phyloP scores from a whole-genome alignment of 35 echinoderm and acorn worm species.

The Anneissia japonica region DNA sequence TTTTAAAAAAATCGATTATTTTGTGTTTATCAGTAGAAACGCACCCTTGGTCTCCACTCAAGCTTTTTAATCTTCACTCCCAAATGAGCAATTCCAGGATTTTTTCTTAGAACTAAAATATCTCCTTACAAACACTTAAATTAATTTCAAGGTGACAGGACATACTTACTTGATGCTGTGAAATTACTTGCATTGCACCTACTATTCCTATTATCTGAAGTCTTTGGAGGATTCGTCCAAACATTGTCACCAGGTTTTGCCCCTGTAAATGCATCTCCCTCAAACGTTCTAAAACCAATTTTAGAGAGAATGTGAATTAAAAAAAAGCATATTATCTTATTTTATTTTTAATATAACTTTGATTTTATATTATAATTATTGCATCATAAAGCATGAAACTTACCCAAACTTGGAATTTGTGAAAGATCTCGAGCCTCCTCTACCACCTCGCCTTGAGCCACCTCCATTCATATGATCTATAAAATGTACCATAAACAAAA shows the following conservation, averaged over 20 bases:
- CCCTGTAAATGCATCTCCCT: conserved; percentile 70
- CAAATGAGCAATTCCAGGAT: too few species aligned
- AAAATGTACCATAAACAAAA: too few species aligned
- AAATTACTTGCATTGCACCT: neutral
- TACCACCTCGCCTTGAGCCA: conserved; percentile 6
- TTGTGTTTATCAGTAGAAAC: too few species aligned
- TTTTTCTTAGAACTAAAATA: too few species aligned
- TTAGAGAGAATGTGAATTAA: too few species aligned
- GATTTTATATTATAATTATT: neutral
- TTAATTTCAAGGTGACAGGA: too few species aligned
- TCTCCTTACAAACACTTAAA: too few species aligned
- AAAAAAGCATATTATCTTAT: too few species aligned
- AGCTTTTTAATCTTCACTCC: too few species aligned
- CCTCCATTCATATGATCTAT: neutral
- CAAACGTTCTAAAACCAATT: conserved; percentile 1
- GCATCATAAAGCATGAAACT: conserved; percentile 5
- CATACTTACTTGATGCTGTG: neutral
- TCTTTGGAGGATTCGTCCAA: conserved; percentile 91
- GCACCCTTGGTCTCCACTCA: too few species aligned
- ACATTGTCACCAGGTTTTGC: conserved; percentile 83
- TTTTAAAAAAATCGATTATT: too few species aligned
- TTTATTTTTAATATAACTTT: too few species aligned
- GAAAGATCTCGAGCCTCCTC: conserved; percentile 55
- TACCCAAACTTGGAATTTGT: conserved; percentile 92
- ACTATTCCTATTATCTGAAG: neutral